Evolutionary conservation across 2,797 vertebrate species (phyloP), one percentile per base, ranked within the genome.

Genomic region (Passerculus sandwichensis): DNA sequence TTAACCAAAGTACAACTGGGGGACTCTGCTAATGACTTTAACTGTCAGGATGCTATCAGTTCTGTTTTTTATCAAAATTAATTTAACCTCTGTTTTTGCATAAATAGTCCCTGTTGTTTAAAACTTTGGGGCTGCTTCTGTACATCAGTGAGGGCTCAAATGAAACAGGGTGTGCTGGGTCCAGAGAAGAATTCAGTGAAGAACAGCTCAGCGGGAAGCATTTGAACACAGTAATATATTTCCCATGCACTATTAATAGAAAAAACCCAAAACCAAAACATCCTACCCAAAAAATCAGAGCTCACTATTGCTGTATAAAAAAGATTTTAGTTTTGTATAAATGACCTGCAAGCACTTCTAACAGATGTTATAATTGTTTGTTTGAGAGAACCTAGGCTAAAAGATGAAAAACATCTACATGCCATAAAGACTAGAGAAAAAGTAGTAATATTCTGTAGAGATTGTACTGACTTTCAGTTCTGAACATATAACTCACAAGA

Each of bases 21-120:
- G 44, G 26, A 60, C 10, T 75, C 47, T 48, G 47, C 48, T 86
- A 75, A 77, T 50, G n/a, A 81, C 88, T 81, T 69, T 75, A 69
- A 47, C 59, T 81, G 50, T 70, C 64, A 82, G 29, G 64, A 87
- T 36, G 71, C 45, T 48, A 70, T 66, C 32, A 66, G 48, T 53
- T 91, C 34, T 56, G 44, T 1, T 78, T 80, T 66, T 71, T 44
- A 93, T 9, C 11, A 54, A 62, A 86, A 88, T 54, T 65, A 78
- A 75, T 95, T 90, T 75, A 86, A 50, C 13, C 38, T 72, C 47
- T 91, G 17, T 47, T 82, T 96, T 76, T 83, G 51, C n/a, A 64
- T 23, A 56, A 76, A 60, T 26, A 83, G 11, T 57, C 38, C 11
- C 61, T 50, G 15, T 17, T 32, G 10, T 47, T 70, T 61, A 44